Evolutionary conservation across 2,113 vertebrate genomes (phyloP).

Genomic region (Seriola aureovittata): DNA sequence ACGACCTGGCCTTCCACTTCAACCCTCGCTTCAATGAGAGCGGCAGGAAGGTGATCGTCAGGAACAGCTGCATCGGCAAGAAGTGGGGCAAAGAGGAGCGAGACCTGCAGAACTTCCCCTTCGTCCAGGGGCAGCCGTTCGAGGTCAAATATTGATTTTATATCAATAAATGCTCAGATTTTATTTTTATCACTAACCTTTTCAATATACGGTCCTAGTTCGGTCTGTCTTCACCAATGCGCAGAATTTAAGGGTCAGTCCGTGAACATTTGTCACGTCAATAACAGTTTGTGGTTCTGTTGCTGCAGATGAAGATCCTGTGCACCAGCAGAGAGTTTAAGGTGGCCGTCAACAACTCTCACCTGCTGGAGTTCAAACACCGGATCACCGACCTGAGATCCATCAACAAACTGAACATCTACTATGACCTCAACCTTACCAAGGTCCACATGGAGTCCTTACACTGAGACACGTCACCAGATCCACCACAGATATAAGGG

Average conservation of each 20-base stretch:
- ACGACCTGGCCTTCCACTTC: constrained; percentile 66
- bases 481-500: not conserved
- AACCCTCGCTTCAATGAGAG: constrained; percentile 70
- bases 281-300: constrained; percentile 4
- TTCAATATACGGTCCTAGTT: too few relatives aligned
- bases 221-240: too few relatives aligned
- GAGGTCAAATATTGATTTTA: constrained; percentile 51
- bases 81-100: constrained; percentile 73
- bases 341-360: constrained; percentile 47
- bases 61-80: constrained; percentile 43
- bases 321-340: constrained; percentile 41
- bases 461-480: constrained; percentile 5
- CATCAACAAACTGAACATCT: constrained; percentile 30
- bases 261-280: not conserved
- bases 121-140: constrained; percentile 43
- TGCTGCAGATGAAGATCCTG: constrained; percentile 70
- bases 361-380: constrained; percentile 55
- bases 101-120: constrained; percentile 41
- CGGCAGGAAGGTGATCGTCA: constrained; percentile 52
- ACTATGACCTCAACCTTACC: constrained; percentile 47
- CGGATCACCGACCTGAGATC: constrained; percentile 21
- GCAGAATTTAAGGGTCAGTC: not conserved
- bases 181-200: too few relatives aligned
- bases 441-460: not conserved
- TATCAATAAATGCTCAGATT: not conserved